Conservation (phyloP, 2,888 invertebrate species). For the Alitta virens region DNA sequence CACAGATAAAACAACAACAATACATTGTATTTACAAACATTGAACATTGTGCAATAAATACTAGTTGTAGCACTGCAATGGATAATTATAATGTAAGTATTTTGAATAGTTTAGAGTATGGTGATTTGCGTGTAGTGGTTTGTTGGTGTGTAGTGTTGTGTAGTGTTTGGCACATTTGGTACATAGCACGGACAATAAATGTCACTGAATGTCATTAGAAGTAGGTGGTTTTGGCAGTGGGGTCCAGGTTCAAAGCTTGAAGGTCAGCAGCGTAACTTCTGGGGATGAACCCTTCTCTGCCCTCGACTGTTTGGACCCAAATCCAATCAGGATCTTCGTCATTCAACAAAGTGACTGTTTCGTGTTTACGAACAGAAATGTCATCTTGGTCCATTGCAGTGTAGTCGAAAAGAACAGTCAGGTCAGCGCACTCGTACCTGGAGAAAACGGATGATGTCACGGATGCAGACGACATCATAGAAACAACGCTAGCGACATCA, state of each 20-base stretch:
- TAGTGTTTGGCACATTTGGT: too few relatives aligned
- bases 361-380: not conserved
- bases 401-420: not conserved
- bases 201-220: not conserved
- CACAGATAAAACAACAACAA: too few relatives aligned
- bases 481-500: not conserved
- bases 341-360: not conserved
- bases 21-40: too few relatives aligned
- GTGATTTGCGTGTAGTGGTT: too few relatives aligned
- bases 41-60: too few relatives aligned
- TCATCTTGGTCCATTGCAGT: not conserved
- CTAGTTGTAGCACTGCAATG: too few relatives aligned
- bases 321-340: conserved; percentile 2
- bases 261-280: not conserved
- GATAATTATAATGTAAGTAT: too few relatives aligned
- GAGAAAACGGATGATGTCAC: not conserved
- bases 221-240: not conserved
- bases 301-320: not conserved
- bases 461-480: not conserved
- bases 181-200: too few relatives aligned
- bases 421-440: not conserved
- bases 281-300: not conserved
- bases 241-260: not conserved
- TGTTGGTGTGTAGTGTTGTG: too few relatives aligned
- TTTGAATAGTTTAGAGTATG: too few relatives aligned